phyloP scores from a whole-genome alignment of 2,797 vertebrate genomes.

The Anguilla obscura region DNA sequence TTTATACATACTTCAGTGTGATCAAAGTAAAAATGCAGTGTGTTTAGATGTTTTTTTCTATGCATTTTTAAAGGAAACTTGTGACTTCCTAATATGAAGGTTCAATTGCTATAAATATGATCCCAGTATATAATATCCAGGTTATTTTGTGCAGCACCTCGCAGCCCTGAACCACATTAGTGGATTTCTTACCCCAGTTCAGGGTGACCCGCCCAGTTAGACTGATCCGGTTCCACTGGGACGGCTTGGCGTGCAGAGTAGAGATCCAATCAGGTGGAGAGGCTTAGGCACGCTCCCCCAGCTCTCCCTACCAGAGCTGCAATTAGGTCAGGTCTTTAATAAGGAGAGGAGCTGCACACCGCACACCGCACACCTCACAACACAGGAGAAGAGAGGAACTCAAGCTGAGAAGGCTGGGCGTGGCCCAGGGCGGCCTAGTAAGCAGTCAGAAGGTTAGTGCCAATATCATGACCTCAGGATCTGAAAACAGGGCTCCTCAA shows the following conservation, averaged over 20 bases:
- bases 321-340: constrained; percentile 60
- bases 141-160: constrained; percentile 19
- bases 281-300: constrained; percentile 30
- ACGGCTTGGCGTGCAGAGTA: constrained; percentile 46
- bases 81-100: neutral
- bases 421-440: constrained; percentile 52
- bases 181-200: constrained; percentile 34
- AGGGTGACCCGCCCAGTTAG: constrained; percentile 37
- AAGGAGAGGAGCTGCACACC: constrained; percentile 40
- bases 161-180: neutral
- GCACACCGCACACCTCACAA: neutral
- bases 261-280: constrained; percentile 51
- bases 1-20: neutral
- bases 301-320: constrained; percentile 40
- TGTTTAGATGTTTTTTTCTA: constrained; percentile 13
- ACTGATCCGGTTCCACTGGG: constrained; percentile 39
- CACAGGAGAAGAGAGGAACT: constrained; percentile 59
- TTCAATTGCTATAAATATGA: neutral
- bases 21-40: neutral
- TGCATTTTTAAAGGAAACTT: neutral
- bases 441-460: constrained; percentile 64
- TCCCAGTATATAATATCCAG: neutral
- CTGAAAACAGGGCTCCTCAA: neutral
- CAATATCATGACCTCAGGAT: neutral
- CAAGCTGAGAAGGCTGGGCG: constrained; percentile 60